These are phyloP conservation scores for Aromia moschata DNA, from an alignment of 2,888 invertebrate species.

Conservation along the genomic window DNA sequence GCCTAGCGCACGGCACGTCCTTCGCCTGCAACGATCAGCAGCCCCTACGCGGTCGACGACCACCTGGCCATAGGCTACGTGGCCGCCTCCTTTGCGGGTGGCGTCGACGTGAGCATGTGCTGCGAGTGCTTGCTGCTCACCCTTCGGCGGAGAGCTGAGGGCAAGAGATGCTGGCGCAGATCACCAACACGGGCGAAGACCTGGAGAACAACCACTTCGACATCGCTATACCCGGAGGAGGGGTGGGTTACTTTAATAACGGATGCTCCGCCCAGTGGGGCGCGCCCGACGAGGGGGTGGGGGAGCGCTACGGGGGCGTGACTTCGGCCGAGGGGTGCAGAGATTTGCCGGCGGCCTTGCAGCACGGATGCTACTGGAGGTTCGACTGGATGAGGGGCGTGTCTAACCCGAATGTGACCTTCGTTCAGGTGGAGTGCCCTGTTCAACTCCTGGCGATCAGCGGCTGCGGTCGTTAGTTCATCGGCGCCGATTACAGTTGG, in stretches of 20 bases:
- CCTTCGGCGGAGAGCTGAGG: conserved; percentile 32
- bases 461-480: too few species aligned
- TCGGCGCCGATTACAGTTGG: too few species aligned
- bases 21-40: conserved; percentile 35
- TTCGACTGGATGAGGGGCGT: conserved; percentile 2
- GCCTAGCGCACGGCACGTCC: conserved; percentile 26
- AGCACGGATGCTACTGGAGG: conserved; percentile 37
- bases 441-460: background rate
- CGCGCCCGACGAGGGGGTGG: conserved; percentile 38
- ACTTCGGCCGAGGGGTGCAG: conserved; percentile 32
- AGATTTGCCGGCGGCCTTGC: conserved; percentile 34
- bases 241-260: conserved; percentile 37
- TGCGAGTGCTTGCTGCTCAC: conserved; percentile 38
- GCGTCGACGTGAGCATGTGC: conserved; percentile 29
- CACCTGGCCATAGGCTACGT: background rate
- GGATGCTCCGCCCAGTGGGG: conserved; percentile 41
- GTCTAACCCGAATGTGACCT: background rate
- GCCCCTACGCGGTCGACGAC: conserved; percentile 19
- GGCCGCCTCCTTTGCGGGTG: background rate
- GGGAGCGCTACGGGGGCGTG: conserved; percentile 39
- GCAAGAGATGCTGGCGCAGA: conserved; percentile 37
- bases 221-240: conserved; percentile 43
- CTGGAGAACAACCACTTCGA: conserved; percentile 42
- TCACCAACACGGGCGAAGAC: conserved; percentile 40
- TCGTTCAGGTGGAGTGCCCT: conserved; percentile 5